Conservation (phyloP, 1,140 invertebrate genomes). For the Leptoteleia sp. region DNA sequence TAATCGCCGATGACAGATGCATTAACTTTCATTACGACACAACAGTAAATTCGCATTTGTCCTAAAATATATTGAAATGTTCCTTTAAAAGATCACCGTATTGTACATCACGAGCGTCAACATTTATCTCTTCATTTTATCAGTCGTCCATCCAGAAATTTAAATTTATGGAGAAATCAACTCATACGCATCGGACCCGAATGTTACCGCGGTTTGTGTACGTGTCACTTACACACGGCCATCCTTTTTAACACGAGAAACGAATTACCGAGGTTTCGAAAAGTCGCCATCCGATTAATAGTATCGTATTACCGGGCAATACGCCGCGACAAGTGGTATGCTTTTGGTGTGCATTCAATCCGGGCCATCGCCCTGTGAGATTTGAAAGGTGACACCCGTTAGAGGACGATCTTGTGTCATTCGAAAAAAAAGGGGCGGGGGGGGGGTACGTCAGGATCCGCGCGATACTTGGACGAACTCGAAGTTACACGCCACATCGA, state of each 20-base stretch:
- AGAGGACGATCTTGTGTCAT: constrained; percentile 19
- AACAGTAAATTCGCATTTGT: constrained; percentile 65
- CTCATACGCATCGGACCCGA: constrained; percentile 2
- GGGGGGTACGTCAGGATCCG: constrained; percentile 27
- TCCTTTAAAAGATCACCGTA: constrained; percentile 56
- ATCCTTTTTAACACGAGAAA: constrained; percentile 38
- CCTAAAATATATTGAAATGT: constrained; percentile 65
- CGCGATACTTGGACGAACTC: constrained; percentile 16
- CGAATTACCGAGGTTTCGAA: constrained; percentile 40
- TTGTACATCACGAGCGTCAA: constrained; percentile 54
- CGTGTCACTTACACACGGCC: neutral
- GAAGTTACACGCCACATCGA: too few species aligned
- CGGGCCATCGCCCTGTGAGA: constrained; percentile 16
- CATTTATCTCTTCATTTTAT: constrained; percentile 56
- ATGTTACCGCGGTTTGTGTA: constrained; percentile 1
- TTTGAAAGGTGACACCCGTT: constrained; percentile 59
- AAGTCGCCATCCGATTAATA: constrained; percentile 31
- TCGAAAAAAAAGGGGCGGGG: constrained; percentile 24
- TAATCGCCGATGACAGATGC: constrained; percentile 70
- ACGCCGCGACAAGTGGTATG: constrained; percentile 35
- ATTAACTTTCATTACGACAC: constrained; percentile 64
- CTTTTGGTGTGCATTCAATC: constrained; percentile 4
- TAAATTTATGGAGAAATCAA: constrained; percentile 53
- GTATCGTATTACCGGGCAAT: constrained; percentile 43
- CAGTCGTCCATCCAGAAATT: constrained; percentile 35